A percentile compares a stretch with the other conserved stretches of the same genome.
phyloP scores from a whole-genome alignment of 2,888 invertebrate species.

The Neoaliturus tenellus region DNA sequence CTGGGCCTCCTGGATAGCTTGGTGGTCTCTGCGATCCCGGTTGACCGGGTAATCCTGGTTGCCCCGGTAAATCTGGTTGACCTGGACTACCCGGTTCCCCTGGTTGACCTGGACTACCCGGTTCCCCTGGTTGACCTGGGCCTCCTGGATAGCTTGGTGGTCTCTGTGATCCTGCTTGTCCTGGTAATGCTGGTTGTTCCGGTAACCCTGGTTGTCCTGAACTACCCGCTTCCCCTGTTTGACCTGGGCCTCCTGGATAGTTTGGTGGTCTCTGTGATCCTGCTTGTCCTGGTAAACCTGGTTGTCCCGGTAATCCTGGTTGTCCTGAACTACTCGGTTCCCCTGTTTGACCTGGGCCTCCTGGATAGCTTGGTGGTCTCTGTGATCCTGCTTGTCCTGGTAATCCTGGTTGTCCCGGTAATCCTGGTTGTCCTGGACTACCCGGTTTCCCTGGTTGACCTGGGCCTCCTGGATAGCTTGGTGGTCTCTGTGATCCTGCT shows the following conservation, averaged over 20 bases:
- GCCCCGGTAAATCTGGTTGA: slow-evolving; percentile 63
- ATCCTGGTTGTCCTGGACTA: slow-evolving; percentile 63
- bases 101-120: slow-evolving; percentile 64
- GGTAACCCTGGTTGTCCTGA: slow-evolving; percentile 63
- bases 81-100: slow-evolving; percentile 64
- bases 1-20: slow-evolving; percentile 66
- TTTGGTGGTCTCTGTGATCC: slow-evolving; percentile 35
- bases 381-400: slow-evolving; percentile 59
- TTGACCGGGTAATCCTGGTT: slow-evolving; percentile 62
- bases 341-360: slow-evolving; percentile 63
- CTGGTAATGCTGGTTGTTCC: slow-evolving; percentile 66
- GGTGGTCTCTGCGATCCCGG: slow-evolving; percentile 66
- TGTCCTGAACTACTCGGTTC: slow-evolving; percentile 62
- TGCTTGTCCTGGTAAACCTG: slow-evolving; percentile 55
- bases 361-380: slow-evolving; percentile 55
- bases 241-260: slow-evolving; percentile 61
- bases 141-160: slow-evolving; percentile 57
- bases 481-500: slow-evolving; percentile 55
- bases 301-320: slow-evolving; percentile 57
- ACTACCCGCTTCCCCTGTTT: slow-evolving; percentile 62
- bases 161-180: slow-evolving; percentile 69
- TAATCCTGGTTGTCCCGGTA: slow-evolving; percentile 49
- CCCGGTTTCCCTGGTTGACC: slow-evolving; percentile 55
- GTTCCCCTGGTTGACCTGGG: slow-evolving; percentile 62
- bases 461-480: slow-evolving; percentile 24